Evolutionary conservation across 2,888 invertebrate genomes (phyloP).

Genomic region (Megalurothrips usitatus): DNA sequence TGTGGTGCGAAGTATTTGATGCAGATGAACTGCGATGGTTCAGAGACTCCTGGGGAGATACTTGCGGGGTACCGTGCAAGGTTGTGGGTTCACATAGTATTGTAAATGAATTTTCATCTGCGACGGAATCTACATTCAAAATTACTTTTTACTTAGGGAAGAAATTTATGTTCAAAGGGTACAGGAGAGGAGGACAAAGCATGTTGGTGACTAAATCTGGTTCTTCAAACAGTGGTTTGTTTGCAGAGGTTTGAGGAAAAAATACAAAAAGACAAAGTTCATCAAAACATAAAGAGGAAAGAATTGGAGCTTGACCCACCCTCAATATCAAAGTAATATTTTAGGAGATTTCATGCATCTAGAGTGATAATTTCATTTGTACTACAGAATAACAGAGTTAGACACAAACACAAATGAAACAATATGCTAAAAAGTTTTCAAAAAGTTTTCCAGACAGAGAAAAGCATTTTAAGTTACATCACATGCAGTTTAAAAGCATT

Average conservation of each 20-base stretch:
- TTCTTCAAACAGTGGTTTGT: too few species aligned
- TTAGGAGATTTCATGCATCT: neutral
- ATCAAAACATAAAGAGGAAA: too few species aligned
- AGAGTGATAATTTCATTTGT: neutral
- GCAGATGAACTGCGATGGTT: constrained; percentile 12
- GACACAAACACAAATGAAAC: neutral
- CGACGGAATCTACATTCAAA: neutral
- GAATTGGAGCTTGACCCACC: too few species aligned
- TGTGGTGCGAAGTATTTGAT: constrained; percentile 17
- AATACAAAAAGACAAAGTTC: too few species aligned
- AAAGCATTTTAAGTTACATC: neutral
- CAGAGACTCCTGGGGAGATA: neutral
- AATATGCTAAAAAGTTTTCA: neutral
- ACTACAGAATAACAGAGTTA: neutral
- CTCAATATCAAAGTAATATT: neutral
- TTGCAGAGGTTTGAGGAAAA: too few species aligned
- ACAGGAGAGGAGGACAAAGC: neutral
- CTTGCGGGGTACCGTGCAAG: constrained; percentile 17
- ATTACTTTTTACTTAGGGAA: too few species aligned
- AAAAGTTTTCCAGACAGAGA: neutral
- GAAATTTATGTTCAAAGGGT: neutral
- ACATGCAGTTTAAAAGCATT: neutral
- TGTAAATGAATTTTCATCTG: neutral
- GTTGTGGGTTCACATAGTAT: neutral
- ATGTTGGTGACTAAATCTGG: too few species aligned